A percentile compares a stretch with the other conserved stretches of the same genome.
Evolutionary conservation across 1,140 invertebrate genomes (phyloP).

Genomic region (Apis laboriosa): DNA sequence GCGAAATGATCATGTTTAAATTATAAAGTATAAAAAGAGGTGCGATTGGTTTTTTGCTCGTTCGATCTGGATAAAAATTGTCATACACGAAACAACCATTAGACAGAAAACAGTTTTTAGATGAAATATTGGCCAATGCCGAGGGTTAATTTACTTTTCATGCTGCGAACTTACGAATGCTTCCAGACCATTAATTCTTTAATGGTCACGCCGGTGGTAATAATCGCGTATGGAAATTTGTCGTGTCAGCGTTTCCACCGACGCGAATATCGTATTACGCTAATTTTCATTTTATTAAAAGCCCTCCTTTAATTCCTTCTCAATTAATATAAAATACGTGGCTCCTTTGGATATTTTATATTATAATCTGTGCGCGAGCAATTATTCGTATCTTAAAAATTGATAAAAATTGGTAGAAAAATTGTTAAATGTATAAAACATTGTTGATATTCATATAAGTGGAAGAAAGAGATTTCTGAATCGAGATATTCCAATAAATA

Average conservation of each 20-base stretch:
- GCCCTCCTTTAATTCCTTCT: background rate
- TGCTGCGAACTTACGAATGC: conserved; percentile 27
- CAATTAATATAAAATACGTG: background rate
- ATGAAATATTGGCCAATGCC: background rate
- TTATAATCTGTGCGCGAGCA: no score
- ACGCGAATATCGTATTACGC: background rate
- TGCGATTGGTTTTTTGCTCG: conserved; percentile 6
- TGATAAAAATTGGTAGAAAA: no score
- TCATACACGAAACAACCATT: conserved; percentile 34
- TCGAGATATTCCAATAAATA: no score
- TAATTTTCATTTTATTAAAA: background rate
- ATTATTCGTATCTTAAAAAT: no score
- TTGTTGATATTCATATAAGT: no score
- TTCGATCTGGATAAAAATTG: background rate
- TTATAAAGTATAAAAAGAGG: background rate
- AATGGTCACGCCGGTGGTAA: conserved; percentile 8
- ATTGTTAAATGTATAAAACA: no score
- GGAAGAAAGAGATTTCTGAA: no score
- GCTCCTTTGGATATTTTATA: no score
- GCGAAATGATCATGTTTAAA: background rate
- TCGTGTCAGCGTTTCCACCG: background rate
- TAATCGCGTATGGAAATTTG: conserved; percentile 29
- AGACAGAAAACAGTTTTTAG: background rate
- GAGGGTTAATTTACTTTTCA: conserved; percentile 33
- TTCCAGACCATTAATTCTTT: conserved; percentile 39